Percentiles rank a stretch among this genome's conserved stretches.
Conservation (phyloP, 2,113 vertebrate species). For the Pseudorectes ferrugineus region DNA sequence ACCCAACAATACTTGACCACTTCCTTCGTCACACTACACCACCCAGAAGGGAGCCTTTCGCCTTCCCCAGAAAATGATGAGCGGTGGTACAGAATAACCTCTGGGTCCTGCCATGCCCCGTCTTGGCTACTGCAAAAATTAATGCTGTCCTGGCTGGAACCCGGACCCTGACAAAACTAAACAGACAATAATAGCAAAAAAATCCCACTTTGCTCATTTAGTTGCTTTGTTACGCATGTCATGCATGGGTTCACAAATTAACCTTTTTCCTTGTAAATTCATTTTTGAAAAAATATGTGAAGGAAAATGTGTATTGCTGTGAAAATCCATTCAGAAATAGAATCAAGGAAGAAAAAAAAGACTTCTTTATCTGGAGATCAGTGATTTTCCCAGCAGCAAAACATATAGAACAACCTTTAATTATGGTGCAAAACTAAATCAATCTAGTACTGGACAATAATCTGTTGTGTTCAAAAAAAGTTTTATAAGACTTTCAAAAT, state of each 20-base stretch:
- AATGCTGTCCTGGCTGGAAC: not conserved
- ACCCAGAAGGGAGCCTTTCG: not conserved
- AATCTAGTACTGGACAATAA: not conserved
- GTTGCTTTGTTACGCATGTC: not conserved
- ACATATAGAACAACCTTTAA: not conserved
- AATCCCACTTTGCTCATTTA: not conserved
- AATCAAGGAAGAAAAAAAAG: not conserved
- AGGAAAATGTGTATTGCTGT: fast-evolving
- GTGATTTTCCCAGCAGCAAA: not conserved
- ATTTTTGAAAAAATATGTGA: not conserved
- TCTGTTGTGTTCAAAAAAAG: not conserved
- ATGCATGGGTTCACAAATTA: not conserved
- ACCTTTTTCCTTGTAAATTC: not conserved
- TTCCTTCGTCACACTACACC: fast-evolving
- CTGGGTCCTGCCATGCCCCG: fast-evolving
- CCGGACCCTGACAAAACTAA: not conserved
- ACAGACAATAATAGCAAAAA: not conserved
- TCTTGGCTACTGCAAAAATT: not conserved
- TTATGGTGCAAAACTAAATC: not conserved
- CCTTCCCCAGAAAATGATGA: not conserved
- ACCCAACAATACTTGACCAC: fast-evolving
- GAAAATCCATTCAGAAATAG: not conserved
- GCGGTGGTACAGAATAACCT: not conserved
- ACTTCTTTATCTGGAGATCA: not conserved
- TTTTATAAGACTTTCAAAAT: not conserved